A percentile compares a stretch with the other conserved stretches of the same genome.
Evolutionary conservation across 2,113 vertebrate genomes (phyloP).

Genomic region (Periophthalmodon schlosseri): DNA sequence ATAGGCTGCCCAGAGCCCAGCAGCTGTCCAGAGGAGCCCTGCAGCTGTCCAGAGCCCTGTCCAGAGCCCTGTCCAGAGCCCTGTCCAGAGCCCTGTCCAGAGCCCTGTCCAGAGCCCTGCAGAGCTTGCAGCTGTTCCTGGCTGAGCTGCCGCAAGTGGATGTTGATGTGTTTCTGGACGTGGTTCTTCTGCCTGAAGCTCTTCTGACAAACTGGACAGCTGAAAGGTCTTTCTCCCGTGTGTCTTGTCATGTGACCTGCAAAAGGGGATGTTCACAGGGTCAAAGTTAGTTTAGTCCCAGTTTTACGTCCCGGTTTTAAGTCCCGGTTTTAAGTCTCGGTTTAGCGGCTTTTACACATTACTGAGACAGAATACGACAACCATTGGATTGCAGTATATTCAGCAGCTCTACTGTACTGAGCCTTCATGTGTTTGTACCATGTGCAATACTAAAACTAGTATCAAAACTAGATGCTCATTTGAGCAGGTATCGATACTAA

Average conservation of each 20-base stretch:
- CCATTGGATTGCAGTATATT: no score
- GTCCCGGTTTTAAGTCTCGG: no score
- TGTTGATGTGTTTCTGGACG: constrained; percentile 10
- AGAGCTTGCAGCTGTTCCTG: background rate
- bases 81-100: background rate
- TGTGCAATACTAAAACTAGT: no score
- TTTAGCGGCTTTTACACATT: no score
- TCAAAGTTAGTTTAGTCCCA: background rate
- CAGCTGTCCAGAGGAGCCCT: no score
- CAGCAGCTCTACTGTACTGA: no score
- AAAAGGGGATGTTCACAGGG: background rate
- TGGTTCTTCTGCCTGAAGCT: constrained; percentile 12
- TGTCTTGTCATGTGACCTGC: constrained; percentile 1
- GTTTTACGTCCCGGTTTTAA: no score
- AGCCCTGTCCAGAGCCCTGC: background rate
- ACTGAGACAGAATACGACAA: no score
- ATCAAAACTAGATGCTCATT: no score
- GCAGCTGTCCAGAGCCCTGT: background rate
- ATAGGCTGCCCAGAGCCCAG: background rate
- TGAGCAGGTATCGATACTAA: no score
- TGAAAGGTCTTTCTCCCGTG: constrained; percentile 3
- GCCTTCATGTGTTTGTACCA: no score
- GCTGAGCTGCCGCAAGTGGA: constrained; percentile 1
- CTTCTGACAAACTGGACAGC: constrained; percentile 10
- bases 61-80: no score